Evolutionary conservation across 64 coral and sea anemone species (phyloP).

Genomic region (Actinia equina): DNA sequence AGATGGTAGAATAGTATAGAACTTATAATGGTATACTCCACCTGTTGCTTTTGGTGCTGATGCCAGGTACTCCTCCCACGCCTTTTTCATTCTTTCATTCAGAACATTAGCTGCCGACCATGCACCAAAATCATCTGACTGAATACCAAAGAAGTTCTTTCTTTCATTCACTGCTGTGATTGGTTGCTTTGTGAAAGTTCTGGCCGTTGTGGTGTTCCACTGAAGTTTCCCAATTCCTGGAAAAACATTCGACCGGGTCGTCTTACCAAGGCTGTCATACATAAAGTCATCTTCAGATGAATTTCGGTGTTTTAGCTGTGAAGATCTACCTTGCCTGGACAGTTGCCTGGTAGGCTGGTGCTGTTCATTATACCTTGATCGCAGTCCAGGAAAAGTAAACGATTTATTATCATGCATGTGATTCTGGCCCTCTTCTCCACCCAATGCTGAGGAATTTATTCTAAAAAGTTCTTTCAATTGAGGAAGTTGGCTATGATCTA

Average conservation of each 20-base stretch:
- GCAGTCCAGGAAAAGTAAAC: background rate
- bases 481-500: slow-evolving; percentile 21
- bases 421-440: background rate
- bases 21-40: background rate
- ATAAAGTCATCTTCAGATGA: background rate
- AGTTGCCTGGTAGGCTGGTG: background rate
- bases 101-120: slow-evolving; percentile 83
- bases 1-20: too few relatives aligned
- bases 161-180: slow-evolving; percentile 46
- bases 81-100: slow-evolving; percentile 88
- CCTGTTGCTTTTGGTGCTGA: slow-evolving; percentile 56
- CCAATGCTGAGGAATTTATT: background rate
- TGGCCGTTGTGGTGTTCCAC: slow-evolving; percentile 69
- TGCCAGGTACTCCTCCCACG: slow-evolving; percentile 67
- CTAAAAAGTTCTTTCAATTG: slow-evolving; percentile 16
- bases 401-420: background rate
- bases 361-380: background rate
- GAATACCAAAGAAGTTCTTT: slow-evolving; percentile 72
- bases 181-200: slow-evolving; percentile 39
- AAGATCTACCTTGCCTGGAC: background rate
- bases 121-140: slow-evolving; percentile 71
- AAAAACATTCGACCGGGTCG: slow-evolving; percentile 70
- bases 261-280: slow-evolving; percentile 46
- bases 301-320: background rate
- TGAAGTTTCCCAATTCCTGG: slow-evolving; percentile 76